Conservation (phyloP, 1,140 invertebrate species). For the Ceratosolen solmsi region DNA sequence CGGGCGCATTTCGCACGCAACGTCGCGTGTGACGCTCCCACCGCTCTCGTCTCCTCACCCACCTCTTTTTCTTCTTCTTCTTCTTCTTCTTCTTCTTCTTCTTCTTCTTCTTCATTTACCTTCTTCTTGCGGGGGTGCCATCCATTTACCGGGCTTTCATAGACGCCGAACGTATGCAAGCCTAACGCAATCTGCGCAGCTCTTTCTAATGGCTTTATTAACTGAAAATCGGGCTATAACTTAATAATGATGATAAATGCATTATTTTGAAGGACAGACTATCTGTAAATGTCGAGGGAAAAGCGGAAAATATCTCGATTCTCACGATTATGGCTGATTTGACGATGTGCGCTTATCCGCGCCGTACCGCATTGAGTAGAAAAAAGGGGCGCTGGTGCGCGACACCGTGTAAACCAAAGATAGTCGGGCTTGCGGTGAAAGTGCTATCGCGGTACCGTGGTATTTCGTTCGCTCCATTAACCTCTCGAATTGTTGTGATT, state of each 20-base stretch:
- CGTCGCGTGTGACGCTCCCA: constrained; percentile 44
- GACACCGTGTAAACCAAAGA: too few relatives aligned
- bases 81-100: neutral
- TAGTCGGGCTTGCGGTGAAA: too few relatives aligned
- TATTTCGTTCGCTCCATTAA: too few relatives aligned
- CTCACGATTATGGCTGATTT: neutral
- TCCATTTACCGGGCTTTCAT: neutral
- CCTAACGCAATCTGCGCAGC: too few relatives aligned
- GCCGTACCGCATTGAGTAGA: too few relatives aligned
- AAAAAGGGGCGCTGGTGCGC: too few relatives aligned
- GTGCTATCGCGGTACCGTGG: too few relatives aligned
- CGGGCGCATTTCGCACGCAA: constrained; percentile 42
- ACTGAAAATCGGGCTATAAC: neutral
- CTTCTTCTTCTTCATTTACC: neutral
- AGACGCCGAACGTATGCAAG: too few relatives aligned
- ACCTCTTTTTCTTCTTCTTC: neutral
- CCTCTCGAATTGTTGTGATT: too few relatives aligned
- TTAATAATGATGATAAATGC: neutral
- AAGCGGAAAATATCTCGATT: neutral
- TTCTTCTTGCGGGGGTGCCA: neutral
- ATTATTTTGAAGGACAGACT: neutral
- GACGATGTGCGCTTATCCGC: neutral
- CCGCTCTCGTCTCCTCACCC: neutral
- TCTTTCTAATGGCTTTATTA: neutral
- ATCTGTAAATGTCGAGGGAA: neutral